These are phyloP conservation scores for Miltochrista miniata DNA, from an alignment of 2,888 invertebrate genomes.

Conservation along the genomic window DNA sequence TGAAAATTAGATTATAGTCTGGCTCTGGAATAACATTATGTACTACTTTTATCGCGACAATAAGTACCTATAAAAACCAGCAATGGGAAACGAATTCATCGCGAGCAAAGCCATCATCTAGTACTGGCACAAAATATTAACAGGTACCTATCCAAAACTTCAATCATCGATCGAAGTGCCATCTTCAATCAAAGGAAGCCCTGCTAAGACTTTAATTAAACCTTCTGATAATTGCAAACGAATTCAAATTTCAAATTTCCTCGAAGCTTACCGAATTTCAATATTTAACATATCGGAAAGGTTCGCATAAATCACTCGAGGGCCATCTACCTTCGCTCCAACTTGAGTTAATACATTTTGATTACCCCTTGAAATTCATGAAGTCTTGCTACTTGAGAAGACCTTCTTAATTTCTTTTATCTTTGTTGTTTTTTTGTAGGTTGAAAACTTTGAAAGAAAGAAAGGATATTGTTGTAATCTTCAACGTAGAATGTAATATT, in stretches of 20 bases:
- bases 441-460: too few species aligned
- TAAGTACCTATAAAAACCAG: too few species aligned
- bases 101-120: too few species aligned
- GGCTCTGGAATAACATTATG: too few species aligned
- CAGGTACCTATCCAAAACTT: too few species aligned
- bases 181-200: not conserved
- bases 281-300: conserved; percentile 42
- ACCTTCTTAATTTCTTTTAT: conserved; percentile 41
- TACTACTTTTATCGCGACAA: too few species aligned
- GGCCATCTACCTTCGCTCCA: conserved; percentile 36
- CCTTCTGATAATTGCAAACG: conserved; percentile 17
- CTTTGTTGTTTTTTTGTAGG: not conserved
- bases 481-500: too few species aligned
- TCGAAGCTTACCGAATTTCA: conserved; percentile 14
- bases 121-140: too few species aligned
- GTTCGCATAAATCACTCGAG: conserved; percentile 56
- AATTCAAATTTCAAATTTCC: conserved; percentile 19
- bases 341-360: conserved; percentile 58
- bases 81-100: too few species aligned
- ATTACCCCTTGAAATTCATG: conserved; percentile 59
- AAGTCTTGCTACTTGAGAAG: conserved; percentile 29
- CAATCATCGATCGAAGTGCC: not conserved
- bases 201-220: conserved; percentile 10
- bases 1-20: too few species aligned
- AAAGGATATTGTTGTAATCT: too few species aligned